Percentiles rank a stretch among this genome's conserved stretches.
Conservation (phyloP, 1,140 invertebrate genomes). For the Papilio aristodemus region DNA sequence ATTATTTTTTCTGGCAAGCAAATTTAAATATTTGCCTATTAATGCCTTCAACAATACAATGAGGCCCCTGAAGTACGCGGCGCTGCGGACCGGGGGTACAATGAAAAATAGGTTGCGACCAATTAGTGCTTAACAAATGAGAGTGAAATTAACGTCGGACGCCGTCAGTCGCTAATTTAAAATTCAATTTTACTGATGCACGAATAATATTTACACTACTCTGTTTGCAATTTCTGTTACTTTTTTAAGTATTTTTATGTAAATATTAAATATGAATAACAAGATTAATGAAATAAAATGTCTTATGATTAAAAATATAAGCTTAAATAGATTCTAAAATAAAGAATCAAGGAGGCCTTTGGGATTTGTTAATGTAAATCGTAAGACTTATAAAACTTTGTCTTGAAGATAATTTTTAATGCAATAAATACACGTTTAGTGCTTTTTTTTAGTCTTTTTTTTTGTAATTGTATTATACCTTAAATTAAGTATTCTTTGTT, state of each 20-base stretch:
- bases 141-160: conserved; percentile 23
- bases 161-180: conserved; percentile 9
- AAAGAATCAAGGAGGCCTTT: no score
- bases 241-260: background rate
- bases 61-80: background rate
- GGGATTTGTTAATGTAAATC: no score
- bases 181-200: conserved; percentile 21
- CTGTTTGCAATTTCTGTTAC: background rate
- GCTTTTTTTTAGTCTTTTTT: no score
- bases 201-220: conserved; percentile 9
- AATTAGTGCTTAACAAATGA: conserved; percentile 30
- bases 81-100: conserved; percentile 16
- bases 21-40: conserved; percentile 20
- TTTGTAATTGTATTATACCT: background rate
- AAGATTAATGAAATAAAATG: no score
- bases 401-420: no score
- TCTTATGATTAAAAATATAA: no score
- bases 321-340: no score
- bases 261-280: background rate
- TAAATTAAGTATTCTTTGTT: background rate
- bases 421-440: no score
- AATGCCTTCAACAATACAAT: background rate
- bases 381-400: no score
- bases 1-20: background rate
- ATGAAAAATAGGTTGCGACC: conserved; percentile 30